Conservation (phyloP, 1,140 invertebrate species). For the Lineus longissimus region DNA sequence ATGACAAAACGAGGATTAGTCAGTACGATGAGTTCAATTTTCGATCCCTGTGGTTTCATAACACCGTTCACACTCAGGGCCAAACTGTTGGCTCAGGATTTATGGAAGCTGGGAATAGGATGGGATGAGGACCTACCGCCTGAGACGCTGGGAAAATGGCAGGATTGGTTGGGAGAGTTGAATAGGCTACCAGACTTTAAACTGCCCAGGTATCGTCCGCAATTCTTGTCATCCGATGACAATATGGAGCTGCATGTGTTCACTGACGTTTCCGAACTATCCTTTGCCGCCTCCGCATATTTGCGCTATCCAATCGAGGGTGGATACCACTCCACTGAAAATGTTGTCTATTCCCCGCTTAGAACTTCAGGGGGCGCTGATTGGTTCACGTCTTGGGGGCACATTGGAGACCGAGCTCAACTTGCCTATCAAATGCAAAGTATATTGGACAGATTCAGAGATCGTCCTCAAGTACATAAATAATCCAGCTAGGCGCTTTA, state of each 20-base stretch:
- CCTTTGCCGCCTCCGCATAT: too few species aligned
- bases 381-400: too few species aligned
- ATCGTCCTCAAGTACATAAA: constrained; percentile 10
- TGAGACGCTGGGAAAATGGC: not conserved
- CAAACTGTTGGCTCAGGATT: constrained; percentile 14
- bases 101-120: not conserved
- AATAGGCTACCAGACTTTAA: not conserved
- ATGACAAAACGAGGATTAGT: constrained; percentile 9
- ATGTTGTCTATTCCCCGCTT: too few species aligned
- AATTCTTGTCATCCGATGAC: not conserved
- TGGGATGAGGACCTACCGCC: constrained; percentile 20
- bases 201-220: not conserved
- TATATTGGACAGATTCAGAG: constrained; percentile 12
- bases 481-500: too few species aligned
- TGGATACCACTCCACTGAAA: too few species aligned
- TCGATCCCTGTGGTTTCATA: constrained; percentile 17
- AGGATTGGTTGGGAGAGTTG: constrained; percentile 9
- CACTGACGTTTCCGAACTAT: too few species aligned
- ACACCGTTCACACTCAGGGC: constrained; percentile 9
- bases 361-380: too few species aligned
- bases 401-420: too few species aligned
- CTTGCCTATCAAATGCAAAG: not conserved
- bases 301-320: too few species aligned
- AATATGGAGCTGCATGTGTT: constrained; percentile 10
- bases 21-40: too few species aligned